These are phyloP conservation scores for Eidolon helvum DNA, from an alignment of 2,113 vertebrate genomes.

Conservation along the genomic window DNA sequence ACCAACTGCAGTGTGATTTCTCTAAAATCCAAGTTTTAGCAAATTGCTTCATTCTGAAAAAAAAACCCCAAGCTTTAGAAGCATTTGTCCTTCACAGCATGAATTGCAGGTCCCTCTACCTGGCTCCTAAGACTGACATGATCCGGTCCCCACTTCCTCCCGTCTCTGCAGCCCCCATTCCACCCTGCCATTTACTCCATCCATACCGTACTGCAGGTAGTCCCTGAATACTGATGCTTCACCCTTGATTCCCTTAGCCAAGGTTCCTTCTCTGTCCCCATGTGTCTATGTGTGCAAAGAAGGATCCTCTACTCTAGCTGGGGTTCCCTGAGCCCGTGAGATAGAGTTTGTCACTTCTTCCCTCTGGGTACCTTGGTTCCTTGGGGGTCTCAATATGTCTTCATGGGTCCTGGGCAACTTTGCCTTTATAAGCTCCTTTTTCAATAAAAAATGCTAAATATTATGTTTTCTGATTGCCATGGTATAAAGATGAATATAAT, in stretches of 20 bases:
- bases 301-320: neutral
- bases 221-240: fast-evolving
- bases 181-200: neutral
- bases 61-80: neutral
- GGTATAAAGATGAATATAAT: neutral
- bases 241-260: fast-evolving
- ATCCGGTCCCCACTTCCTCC: too few species aligned
- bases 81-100: neutral
- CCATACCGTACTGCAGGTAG: fast-evolving
- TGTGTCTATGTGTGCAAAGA: neutral
- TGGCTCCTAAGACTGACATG: neutral
- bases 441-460: neutral
- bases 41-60: neutral
- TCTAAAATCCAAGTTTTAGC: neutral
- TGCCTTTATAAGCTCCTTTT: neutral
- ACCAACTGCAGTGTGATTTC: neutral
- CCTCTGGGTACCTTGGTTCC: fast-evolving
- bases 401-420: neutral
- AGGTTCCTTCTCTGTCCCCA: neutral
- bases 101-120: neutral
- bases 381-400: neutral
- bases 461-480: neutral
- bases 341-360: neutral
- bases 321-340: neutral
- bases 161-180: neutral